Base-by-base conservation (phyloP, 1,140 invertebrate genomes). In the Cyclina sinensis region DNA sequence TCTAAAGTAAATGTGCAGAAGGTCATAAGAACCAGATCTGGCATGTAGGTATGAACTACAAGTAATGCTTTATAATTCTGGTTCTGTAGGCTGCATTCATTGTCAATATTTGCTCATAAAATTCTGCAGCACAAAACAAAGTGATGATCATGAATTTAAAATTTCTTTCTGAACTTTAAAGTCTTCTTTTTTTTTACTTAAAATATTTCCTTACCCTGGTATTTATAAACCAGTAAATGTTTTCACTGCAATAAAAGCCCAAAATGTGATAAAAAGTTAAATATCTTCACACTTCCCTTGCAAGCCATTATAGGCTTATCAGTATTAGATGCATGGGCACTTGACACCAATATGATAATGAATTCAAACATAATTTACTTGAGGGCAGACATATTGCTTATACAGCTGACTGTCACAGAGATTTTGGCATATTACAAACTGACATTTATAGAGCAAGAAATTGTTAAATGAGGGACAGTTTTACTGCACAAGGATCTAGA, bases 221-320 rank as follows among this genome's bases (percentile, higher is more conserved):
- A 51, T 51, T 51, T 51, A 51, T 51, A 51, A 51, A 51, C 9
- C 18, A 51, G n/a, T n/a, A 43, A 43, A 57, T 57, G 54, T 57
- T 57, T n/a, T 57, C 3, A 18, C 54, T n/a, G 18, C 54, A 30
- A 65, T 65, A 65, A 65, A 65, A 65, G 24, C n/a, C 24, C 11
- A 30, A 18, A 65, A 65, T 65, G 59, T 65, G 59, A 30, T 65
- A 65, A 65, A 65, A 65, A 65, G 27, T 11, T 18, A 11, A 62
- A 62, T 62, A 16, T 37, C 32, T 37, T 70, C 32, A 70, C 65
- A 70, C 32, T 39, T 37, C 37, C 65, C 21, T 37, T 37, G 21
- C 65, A 70, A 70, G 65, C 65, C 65, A 70, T 35, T 21, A n/a
- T n/a, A 51, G 74, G 74, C 74, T 78, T 78, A 78, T 78, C 74